Conservation (phyloP, 2,113 vertebrate species). For the Oncorhynchus gorbuscha region DNA sequence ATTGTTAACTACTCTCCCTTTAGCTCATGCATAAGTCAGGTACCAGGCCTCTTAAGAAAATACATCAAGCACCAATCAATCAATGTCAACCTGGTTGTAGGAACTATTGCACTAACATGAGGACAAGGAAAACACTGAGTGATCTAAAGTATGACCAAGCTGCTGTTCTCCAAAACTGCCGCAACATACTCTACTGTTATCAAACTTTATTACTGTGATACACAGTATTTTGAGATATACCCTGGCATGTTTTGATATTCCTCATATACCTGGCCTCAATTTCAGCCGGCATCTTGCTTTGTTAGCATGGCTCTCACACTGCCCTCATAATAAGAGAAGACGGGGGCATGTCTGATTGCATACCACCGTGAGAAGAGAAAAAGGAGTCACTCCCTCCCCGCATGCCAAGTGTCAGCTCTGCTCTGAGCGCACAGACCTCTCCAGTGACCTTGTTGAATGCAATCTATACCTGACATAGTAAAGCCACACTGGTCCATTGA, state of each 20-base stretch:
- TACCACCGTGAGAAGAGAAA: slow-evolving; percentile 13
- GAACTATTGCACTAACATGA: not conserved
- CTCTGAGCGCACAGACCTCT: not conserved
- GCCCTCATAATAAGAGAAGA: slow-evolving; percentile 12
- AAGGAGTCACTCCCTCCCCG: not conserved
- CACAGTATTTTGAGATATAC: not conserved
- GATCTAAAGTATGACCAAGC: slow-evolving; percentile 10
- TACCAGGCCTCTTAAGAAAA: slow-evolving; percentile 36
- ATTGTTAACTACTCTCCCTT: slow-evolving; percentile 53
- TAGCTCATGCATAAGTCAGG: not conserved
- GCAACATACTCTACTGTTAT: not conserved
- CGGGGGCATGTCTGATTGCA: slow-evolving; percentile 24
- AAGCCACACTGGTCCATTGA: too few relatives aligned
- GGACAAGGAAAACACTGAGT: not conserved
- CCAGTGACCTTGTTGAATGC: not conserved
- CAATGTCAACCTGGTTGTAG: slow-evolving; percentile 33
- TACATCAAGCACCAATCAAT: slow-evolving; percentile 55
- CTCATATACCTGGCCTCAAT: slow-evolving; percentile 19
- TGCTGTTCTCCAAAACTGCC: not conserved
- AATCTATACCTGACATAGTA: too few relatives aligned
- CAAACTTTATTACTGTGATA: not conserved
- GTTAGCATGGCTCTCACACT: slow-evolving; percentile 35
- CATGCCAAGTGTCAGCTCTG: not conserved
- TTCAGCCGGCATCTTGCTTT: slow-evolving; percentile 37
- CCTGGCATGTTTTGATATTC: not conserved